Conservation (phyloP, 2,888 invertebrate species). For the Trissolcus brochymenae region DNA sequence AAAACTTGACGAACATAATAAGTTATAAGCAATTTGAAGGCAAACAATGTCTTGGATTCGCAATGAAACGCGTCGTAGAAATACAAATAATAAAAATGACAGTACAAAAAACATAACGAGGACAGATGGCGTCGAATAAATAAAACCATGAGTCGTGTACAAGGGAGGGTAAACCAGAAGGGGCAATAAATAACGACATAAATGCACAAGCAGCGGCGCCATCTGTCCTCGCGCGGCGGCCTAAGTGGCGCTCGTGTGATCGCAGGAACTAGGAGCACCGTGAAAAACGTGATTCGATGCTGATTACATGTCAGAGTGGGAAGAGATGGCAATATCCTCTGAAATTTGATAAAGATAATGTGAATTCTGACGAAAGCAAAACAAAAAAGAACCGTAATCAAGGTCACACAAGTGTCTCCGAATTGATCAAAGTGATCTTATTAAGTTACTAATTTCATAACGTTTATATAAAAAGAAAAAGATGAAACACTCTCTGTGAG, state of each 20-base stretch:
- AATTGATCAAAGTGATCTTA: too few species aligned
- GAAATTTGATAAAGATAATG: too few species aligned
- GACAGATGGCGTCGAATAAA: constrained; percentile 41
- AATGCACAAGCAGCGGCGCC: constrained; percentile 34
- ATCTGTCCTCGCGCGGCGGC: constrained; percentile 18
- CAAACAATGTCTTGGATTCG: background rate
- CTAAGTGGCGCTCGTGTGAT: constrained; percentile 30
- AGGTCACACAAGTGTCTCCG: too few species aligned
- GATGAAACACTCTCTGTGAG: too few species aligned
- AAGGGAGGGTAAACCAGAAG: background rate
- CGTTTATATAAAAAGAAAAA: too few species aligned
- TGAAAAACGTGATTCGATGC: background rate
- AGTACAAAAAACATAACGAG: constrained; percentile 6
- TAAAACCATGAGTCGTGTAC: constrained; percentile 11
- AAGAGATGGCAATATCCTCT: too few species aligned
- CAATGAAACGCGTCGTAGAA: background rate
- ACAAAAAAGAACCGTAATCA: too few species aligned
- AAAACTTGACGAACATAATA: background rate
- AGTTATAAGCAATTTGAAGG: background rate
- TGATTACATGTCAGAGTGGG: background rate
- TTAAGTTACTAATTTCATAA: too few species aligned
- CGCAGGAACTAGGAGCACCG: constrained; percentile 29
- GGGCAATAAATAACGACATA: constrained; percentile 32
- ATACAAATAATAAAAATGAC: background rate
- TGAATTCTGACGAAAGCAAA: too few species aligned